Base-by-base conservation (phyloP, 1,140 invertebrate species). In the Stratiolaelaps scimitus region DNA sequence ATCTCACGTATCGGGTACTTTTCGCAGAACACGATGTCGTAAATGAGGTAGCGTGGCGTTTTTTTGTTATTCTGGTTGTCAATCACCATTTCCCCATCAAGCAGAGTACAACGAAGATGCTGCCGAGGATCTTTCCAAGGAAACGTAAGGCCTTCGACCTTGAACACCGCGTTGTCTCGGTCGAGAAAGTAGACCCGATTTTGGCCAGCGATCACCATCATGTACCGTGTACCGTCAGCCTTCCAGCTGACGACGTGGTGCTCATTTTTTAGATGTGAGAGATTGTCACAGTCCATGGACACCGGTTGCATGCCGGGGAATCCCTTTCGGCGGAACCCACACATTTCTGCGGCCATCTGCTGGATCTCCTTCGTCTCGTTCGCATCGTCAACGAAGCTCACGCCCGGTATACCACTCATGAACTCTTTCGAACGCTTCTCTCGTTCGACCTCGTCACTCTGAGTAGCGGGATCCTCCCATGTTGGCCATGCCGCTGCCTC, bases 211-310 rank as follows among this genome's bases (percentile, higher is more conserved):
- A 98, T 93, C 7, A 96, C 76, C 88, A 98, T 93, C 85, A 99
- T 87, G 74, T 97, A 98, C 83, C 92, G 84, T 17, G 86, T 91
- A 28, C 96, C 96, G 78, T 99, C 96, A 17, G 96, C 96, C 76
- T 99, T 99, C 95, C 95, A 98, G 0, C 92, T 98, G 2, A 98
- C 94, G 73, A 84, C 84, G 73, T 98, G 98, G 0, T 85, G 86
- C 73, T 89, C 89, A 68, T 85, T 72, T 48, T 80, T 76, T 1
- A 99, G 75, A 10, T 85, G 79, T 47, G 75, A 78, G 15, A 98
- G 80, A 77, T 99, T 99, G 0, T 82, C 73, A 2, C 78, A 75
- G 72, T 91, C 85, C 92, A 98, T 95, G 0, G 92, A 97, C 0
- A 99, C 91, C 0, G 96, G 95, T 73, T 99, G 96, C 60, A 83